phyloP scores from a whole-genome alignment of 2,888 invertebrate species.

The Drosophila neutralis region DNA sequence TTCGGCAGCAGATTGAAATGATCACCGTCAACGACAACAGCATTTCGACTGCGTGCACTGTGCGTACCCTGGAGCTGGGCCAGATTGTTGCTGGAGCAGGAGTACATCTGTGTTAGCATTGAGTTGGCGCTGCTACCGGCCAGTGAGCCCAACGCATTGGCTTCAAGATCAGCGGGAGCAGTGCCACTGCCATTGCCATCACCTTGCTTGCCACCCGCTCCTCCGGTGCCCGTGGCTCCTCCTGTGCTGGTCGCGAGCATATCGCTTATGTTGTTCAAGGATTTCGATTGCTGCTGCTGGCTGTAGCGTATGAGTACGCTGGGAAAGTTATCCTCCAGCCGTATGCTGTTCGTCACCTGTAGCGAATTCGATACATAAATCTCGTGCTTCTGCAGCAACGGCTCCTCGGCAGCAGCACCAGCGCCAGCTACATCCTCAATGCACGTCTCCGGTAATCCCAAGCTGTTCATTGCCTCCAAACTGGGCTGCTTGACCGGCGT shows the following conservation, averaged over 20 bases:
- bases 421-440: background rate
- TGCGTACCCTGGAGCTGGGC: constrained; percentile 46
- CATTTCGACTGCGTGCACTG: constrained; percentile 9
- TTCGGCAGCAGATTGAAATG: constrained; percentile 38
- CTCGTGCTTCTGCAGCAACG: constrained; percentile 80
- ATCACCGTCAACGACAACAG: constrained; percentile 11
- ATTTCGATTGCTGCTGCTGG: constrained; percentile 78
- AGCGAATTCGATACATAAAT: constrained; percentile 83
- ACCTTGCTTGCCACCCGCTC: background rate
- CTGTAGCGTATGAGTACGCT: constrained; percentile 70
- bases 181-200: background rate
- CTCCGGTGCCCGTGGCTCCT: background rate
- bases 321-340: constrained; percentile 76
- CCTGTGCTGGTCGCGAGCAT: constrained; percentile 40
- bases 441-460: constrained; percentile 75
- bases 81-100: constrained; percentile 62
- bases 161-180: constrained; percentile 4
- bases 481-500: constrained; percentile 72
- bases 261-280: constrained; percentile 76
- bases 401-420: constrained; percentile 44
- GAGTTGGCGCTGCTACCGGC: constrained; percentile 57
- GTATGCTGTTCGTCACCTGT: constrained; percentile 82
- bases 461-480: constrained; percentile 82
- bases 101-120: constrained; percentile 49
- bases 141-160: constrained; percentile 27